A percentile compares a stretch with the other conserved stretches of the same genome.
Evolutionary conservation across 2,888 invertebrate species (phyloP).

Genomic region (Yponomeuta sedellus): DNA sequence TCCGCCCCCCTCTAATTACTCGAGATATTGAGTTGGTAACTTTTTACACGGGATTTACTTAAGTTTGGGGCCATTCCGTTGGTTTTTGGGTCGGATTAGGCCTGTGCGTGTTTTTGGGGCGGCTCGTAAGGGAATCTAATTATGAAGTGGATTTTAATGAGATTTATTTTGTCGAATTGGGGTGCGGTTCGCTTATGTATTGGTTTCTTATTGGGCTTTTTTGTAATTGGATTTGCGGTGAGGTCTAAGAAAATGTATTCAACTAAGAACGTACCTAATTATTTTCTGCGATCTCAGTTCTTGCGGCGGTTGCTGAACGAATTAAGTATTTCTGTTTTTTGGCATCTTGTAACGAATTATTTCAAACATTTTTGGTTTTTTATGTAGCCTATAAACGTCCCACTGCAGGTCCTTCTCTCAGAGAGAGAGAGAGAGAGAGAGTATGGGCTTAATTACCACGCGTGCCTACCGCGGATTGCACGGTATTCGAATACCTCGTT

Average conservation of each 20-base stretch:
- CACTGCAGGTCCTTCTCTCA: no score
- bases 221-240: background rate
- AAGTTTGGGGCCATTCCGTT: slow-evolving; percentile 38
- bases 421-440: no score
- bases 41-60: slow-evolving; percentile 57
- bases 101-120: slow-evolving; percentile 20
- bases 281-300: background rate
- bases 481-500: no score
- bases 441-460: no score
- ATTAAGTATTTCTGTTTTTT: no score
- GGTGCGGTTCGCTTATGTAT: background rate
- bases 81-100: slow-evolving; percentile 43
- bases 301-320: no score
- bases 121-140: slow-evolving; percentile 38
- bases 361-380: no score
- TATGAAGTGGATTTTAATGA: slow-evolving; percentile 39
- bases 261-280: background rate
- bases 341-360: no score
- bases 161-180: slow-evolving; percentile 25
- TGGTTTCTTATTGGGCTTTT: slow-evolving; percentile 1
- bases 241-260: background rate
- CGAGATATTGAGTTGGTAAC: slow-evolving; percentile 59
- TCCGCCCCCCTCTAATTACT: slow-evolving; percentile 67
- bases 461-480: no score
- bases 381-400: no score